These are phyloP conservation scores for Nomada fabriciana DNA, from an alignment of 2,888 invertebrate species.

Conservation along the genomic window DNA sequence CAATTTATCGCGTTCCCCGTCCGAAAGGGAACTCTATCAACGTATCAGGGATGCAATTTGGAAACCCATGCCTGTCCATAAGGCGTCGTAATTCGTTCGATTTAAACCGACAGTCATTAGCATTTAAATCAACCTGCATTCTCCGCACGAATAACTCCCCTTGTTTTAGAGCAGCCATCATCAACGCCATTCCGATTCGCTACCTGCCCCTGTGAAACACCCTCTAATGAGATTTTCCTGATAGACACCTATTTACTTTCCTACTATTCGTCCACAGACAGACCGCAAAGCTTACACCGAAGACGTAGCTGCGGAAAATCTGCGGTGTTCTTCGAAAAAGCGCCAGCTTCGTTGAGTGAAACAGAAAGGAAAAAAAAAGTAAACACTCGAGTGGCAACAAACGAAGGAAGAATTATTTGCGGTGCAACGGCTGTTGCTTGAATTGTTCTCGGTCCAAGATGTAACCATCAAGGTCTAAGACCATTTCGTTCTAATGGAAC, in stretches of 20 bases:
- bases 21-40: not conserved
- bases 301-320: not conserved
- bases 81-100: slow-evolving; percentile 38
- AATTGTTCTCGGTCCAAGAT: slow-evolving; percentile 23
- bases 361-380: not conserved
- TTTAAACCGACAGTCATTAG: slow-evolving; percentile 37
- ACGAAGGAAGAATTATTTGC: slow-evolving; percentile 49
- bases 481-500: slow-evolving; percentile 18
- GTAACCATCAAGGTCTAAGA: not conserved
- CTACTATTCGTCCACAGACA: slow-evolving; percentile 41
- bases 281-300: slow-evolving; percentile 17
- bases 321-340: not conserved
- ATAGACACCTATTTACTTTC: slow-evolving; percentile 45
- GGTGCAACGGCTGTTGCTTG: slow-evolving; percentile 44
- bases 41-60: slow-evolving; percentile 3
- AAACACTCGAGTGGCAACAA: not conserved
- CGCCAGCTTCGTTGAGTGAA: no score
- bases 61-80: slow-evolving; percentile 18
- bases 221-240: slow-evolving; percentile 56
- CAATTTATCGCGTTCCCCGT: not conserved
- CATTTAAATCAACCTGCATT: slow-evolving; percentile 46
- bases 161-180: slow-evolving; percentile 7
- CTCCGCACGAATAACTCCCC: slow-evolving; percentile 25
- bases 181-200: not conserved
- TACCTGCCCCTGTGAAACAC: slow-evolving; percentile 19